Evolutionary conservation across 2,113 vertebrate genomes (phyloP).

Genomic region (Labrus mixtus): DNA sequence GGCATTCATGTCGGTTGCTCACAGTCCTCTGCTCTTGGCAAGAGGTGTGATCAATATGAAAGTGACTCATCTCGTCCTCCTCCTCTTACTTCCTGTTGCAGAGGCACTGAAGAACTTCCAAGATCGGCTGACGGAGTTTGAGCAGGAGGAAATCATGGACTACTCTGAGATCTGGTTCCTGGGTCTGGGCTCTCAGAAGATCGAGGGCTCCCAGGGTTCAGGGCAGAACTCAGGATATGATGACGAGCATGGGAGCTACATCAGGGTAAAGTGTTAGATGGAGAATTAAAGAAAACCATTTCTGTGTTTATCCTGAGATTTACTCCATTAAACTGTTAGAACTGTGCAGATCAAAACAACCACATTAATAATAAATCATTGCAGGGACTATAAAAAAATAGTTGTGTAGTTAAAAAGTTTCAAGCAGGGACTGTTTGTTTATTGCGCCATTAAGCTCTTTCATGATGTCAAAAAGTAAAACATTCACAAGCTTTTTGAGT

Average conservation of each 20-base stretch:
- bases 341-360: no score
- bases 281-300: neutral
- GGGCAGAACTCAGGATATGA: conserved; percentile 90
- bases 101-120: conserved; percentile 92
- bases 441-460: no score
- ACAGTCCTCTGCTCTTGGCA: conserved; percentile 53
- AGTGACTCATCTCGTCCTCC: conserved; percentile 59
- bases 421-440: no score
- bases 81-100: conserved; percentile 74
- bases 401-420: no score
- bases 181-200: conserved; percentile 91
- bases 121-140: conserved; percentile 88
- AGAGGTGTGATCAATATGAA: conserved; percentile 26
- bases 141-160: conserved; percentile 92
- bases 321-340: neutral
- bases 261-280: conserved; percentile 84
- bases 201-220: conserved; percentile 84
- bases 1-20: conserved; percentile 22
- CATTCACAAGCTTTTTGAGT: no score
- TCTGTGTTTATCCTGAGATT: neutral
- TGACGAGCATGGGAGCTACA: conserved; percentile 92
- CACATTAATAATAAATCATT: no score
- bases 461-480: no score
- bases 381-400: no score
- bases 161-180: conserved; percentile 93